Base-by-base conservation (phyloP, 2,113 vertebrate genomes). In the Fregata magnificens region DNA sequence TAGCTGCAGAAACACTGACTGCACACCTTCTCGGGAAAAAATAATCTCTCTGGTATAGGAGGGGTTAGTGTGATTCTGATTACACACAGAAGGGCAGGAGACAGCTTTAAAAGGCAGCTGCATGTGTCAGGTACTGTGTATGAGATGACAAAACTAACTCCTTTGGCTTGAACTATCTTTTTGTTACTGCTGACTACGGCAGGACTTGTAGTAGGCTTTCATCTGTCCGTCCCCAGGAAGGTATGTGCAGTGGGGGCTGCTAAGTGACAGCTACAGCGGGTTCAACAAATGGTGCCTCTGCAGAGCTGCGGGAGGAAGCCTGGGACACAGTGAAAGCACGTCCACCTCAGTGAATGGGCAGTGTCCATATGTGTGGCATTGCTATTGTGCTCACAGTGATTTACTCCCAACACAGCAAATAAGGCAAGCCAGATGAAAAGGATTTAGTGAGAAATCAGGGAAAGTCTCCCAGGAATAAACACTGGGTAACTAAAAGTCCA, bases 201-300 rank as follows among this genome's bases (percentile, higher is more conserved):
- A 69, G 42, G 40, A 63, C 59, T 69, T 26, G 78, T 32, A 47
- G 86, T 9, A 47, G 1, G 7, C 53, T 26, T 13, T 19, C 29
- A 38, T 2, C 63, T 61, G 62, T 69, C 66, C 7, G 5, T 72
- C 13, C 19, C 71, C 22, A 25, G 78, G 34, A 55, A 72, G 66
- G 90, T 70, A 78, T 65, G 59, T 89, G 78, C 21, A 52, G 82
- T 56, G 81, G 53, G 52, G 91, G 98, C 98, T 98, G 98, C 98
- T 96, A 98, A 92, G 98, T 93, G 96, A 95, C 87, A 85, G 90
- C 87, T 88, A 86, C 88, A 86, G 96, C 82, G 84, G 85, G 95
- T 90, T 95, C 88, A 59, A 69, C 74, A 52, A 70, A 63, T 2
- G 56, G 93, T 77, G 90, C 96, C 97, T 97, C 96, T 78, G 96